Evolutionary conservation across 1,140 invertebrate genomes (phyloP).

Genomic region (Nilaparvata lugens): DNA sequence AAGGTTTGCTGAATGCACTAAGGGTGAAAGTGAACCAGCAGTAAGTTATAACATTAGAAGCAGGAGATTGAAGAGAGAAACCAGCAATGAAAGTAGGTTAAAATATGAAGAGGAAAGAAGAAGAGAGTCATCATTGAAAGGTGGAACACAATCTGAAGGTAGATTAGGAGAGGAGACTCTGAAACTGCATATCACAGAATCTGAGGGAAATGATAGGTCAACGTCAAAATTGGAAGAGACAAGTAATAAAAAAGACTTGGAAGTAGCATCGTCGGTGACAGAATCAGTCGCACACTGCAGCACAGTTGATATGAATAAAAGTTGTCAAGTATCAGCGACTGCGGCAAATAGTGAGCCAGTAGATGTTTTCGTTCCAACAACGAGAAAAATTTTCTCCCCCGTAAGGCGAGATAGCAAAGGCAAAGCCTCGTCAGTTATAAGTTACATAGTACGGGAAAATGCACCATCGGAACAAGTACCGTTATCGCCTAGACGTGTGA

Average conservation of each 20-base stretch:
- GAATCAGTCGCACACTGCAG: too few species aligned
- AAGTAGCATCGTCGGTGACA: not conserved
- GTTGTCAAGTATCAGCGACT: too few species aligned
- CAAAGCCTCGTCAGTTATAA: slow-evolving; percentile 29
- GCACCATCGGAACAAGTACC: not conserved
- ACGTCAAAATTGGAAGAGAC: not conserved
- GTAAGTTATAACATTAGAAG: too few species aligned
- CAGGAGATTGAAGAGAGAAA: slow-evolving; percentile 9
- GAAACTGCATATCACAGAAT: too few species aligned
- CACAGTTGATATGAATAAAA: too few species aligned
- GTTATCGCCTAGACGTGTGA: slow-evolving; percentile 7
- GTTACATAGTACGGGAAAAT: slow-evolving; percentile 24
- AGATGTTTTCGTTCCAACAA: slow-evolving; percentile 62
- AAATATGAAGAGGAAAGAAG: not conserved
- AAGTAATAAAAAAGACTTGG: not conserved
- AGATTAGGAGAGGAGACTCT: too few species aligned
- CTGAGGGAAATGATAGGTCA: not conserved
- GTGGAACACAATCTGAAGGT: not conserved
- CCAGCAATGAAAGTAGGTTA: not conserved
- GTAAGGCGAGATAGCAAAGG: slow-evolving; percentile 45
- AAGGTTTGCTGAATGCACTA: too few species aligned
- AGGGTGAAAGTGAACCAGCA: too few species aligned
- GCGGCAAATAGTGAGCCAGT: slow-evolving; percentile 18
- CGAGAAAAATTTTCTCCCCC: slow-evolving; percentile 63
- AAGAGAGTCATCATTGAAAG: not conserved